A percentile compares a stretch with the other conserved stretches of the same genome.
Evolutionary conservation across 2,797 vertebrate genomes (phyloP).

Genomic region (Triplophysa yarkandensis): DNA sequence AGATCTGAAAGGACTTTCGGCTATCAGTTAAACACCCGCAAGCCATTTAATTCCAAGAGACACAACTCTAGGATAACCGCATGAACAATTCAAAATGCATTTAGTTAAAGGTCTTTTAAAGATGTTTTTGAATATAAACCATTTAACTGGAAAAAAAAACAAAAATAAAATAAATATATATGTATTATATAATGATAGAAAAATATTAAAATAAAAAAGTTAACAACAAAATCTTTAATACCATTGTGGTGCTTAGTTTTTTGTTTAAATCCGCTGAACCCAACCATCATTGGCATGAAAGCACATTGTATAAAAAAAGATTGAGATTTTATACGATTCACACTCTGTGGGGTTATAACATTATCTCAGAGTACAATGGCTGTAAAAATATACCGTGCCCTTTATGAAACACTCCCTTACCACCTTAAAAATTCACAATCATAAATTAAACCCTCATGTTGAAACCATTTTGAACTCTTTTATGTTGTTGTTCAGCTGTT

Average conservation of each 20-base stretch:
- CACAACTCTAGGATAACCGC: not conserved
- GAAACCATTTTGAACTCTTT: slow-evolving; percentile 15
- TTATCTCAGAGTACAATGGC: not conserved
- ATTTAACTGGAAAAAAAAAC: too few species aligned
- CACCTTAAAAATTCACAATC: slow-evolving; percentile 7
- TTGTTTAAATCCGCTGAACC: too few species aligned
- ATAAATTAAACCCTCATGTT: slow-evolving; percentile 28
- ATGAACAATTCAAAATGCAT: not conserved
- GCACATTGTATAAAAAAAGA: too few species aligned
- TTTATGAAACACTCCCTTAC: not conserved
- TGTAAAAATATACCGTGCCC: not conserved
- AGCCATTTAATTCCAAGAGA: slow-evolving; percentile 10
- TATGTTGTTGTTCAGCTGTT: not conserved
- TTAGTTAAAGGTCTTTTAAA: not conserved
- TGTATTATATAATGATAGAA: too few species aligned
- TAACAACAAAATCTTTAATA: not conserved
- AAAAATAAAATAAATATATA: too few species aligned
- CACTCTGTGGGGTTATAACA: not conserved
- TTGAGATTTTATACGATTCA: too few species aligned
- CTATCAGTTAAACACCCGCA: not conserved
- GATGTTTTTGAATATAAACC: too few species aligned
- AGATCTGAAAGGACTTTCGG: slow-evolving; percentile 11
- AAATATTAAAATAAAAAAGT: too few species aligned
- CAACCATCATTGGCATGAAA: too few species aligned
- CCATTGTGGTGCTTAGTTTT: too few species aligned